These are phyloP conservation scores for Rugalucina vietnamica DNA, from an alignment of 2,888 invertebrate genomes.

Conservation along the genomic window DNA sequence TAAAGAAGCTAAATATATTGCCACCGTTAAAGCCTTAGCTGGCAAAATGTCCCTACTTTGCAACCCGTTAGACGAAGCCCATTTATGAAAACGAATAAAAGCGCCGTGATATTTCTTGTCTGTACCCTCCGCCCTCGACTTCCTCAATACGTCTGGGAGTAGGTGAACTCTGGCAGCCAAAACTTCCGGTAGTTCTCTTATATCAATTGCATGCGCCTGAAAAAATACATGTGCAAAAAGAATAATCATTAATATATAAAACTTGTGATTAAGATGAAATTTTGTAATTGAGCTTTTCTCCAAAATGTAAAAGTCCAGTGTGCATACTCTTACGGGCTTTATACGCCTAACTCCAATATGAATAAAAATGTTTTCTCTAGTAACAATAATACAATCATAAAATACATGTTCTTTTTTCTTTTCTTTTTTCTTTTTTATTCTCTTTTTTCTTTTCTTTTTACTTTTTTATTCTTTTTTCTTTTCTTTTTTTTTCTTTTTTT, in stretches of 20 bases:
- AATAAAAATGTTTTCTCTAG: too few relatives aligned
- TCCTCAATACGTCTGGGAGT: constrained; percentile 17
- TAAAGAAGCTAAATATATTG: constrained; percentile 30
- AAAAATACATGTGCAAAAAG: constrained; percentile 12
- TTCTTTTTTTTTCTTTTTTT: too few relatives aligned
- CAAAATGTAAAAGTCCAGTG: too few relatives aligned
- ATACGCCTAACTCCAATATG: too few relatives aligned
- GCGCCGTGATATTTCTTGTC: constrained; percentile 8
- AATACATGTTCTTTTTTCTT: too few relatives aligned
- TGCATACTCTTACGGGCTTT: too few relatives aligned
- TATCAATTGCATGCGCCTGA: constrained; percentile 18
- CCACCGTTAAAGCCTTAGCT: constrained; percentile 12
- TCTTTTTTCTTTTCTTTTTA: too few relatives aligned
- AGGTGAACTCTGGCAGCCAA: constrained; percentile 35
- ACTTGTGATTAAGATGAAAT: too few relatives aligned
- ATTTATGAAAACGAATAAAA: constrained; percentile 8
- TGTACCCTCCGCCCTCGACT: constrained; percentile 13
- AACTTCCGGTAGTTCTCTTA: constrained; percentile 15
- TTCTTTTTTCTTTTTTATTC: too few relatives aligned
- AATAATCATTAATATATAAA: not conserved
- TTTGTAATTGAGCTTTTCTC: too few relatives aligned
- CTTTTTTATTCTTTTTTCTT: too few relatives aligned
- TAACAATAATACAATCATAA: too few relatives aligned
- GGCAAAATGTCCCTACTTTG: constrained; percentile 30
- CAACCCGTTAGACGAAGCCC: constrained; percentile 15